Base-by-base conservation (phyloP, 2,888 invertebrate genomes). In the Sesia apiformis region DNA sequence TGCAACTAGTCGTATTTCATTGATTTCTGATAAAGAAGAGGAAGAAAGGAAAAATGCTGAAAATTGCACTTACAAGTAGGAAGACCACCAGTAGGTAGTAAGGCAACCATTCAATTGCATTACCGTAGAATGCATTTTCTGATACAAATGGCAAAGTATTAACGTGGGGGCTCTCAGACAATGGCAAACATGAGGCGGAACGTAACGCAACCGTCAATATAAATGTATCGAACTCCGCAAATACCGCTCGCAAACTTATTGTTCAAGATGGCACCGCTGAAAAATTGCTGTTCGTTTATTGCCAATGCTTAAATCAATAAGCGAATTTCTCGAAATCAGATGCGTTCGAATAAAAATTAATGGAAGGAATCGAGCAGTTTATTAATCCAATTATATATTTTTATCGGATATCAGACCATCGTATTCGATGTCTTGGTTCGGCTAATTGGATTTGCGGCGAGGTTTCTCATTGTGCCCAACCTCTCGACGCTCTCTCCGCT, bases 371-470 rank as follows among this genome's bases (percentile, higher is more conserved):
- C 7, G 7, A 43, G 4, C 46, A 8, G 23, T 46, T 46, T 46
- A 46, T 46, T 46, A 46, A 46, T 46, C 46, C 46, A 46, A 46
- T 46, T 8, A 41, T 43, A 41, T 46, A 7, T 53, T 40, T 40
- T 51, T 53, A 53, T 50, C 38, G 50, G 6, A 50, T 73, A 74
- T 76, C 72, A 70, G 70, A 76, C 69, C 65, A 60, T 62, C 61
- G 66, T 77, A 78, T 81, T 72, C 73, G 74, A 70, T 78, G 72
- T 81, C 79, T 78, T 72, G 72, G 72, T 69, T 70, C 69, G 66
- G 66, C 76, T 85, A 84, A 84, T 85, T 84, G 81, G 78, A 81
- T 84, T 76, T 76, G 77, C 64, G 71, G 77, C 63, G 68, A 67
- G 67, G 70, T 77, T 78, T 76, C 73, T 68, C 66, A 73, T 74